Percentiles rank a stretch among this genome's conserved stretches.
Evolutionary conservation across 1,140 invertebrate genomes (phyloP).

Genomic region (Neuroterus valhalla): DNA sequence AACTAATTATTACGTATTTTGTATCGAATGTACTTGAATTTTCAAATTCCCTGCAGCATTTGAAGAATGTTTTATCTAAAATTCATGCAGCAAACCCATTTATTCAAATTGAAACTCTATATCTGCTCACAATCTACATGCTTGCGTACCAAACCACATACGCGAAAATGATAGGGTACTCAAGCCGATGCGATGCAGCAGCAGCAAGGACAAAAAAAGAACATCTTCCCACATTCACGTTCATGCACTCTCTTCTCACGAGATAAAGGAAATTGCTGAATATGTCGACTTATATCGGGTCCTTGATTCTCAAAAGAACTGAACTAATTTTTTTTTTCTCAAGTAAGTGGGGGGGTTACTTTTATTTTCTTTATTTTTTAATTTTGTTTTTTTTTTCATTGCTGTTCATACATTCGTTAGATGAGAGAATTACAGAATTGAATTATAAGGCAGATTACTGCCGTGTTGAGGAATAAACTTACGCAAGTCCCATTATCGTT

Average conservation of each 20-base stretch:
- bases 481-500: too few species aligned
- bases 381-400: background rate
- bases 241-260: background rate
- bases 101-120: too few species aligned
- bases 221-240: background rate
- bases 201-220: slow-evolving; percentile 5
- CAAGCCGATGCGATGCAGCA: slow-evolving; percentile 13
- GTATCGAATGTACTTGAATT: too few species aligned
- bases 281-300: background rate
- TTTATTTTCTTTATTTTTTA: background rate
- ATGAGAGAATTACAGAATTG: too few species aligned
- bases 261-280: slow-evolving; percentile 19
- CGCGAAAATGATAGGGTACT: slow-evolving; percentile 43
- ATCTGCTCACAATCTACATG: slow-evolving; percentile 37
- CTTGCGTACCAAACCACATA: slow-evolving; percentile 23
- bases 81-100: too few species aligned
- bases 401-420: background rate
- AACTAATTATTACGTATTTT: too few species aligned
- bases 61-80: too few species aligned
- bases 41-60: too few species aligned
- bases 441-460: too few species aligned
- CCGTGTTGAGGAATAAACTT: too few species aligned
- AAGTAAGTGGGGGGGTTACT: background rate
- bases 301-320: background rate
- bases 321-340: background rate